These are phyloP conservation scores for Prietella phreatophila DNA, from an alignment of 2,113 vertebrate species.

Conservation along the genomic window DNA sequence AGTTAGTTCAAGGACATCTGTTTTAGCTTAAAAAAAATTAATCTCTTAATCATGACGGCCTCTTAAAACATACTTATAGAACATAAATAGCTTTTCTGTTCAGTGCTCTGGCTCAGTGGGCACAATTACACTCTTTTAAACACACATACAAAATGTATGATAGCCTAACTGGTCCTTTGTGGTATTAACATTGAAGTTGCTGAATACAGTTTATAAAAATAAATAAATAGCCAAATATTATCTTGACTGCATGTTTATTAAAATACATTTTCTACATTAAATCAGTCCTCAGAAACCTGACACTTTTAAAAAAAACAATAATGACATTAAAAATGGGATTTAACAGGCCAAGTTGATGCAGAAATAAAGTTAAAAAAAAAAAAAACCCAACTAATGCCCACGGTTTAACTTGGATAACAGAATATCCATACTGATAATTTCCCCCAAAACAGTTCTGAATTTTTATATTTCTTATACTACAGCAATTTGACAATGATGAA, in stretches of 20 bases:
- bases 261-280: not conserved
- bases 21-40: not conserved
- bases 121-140: not conserved
- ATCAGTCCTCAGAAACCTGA: not conserved
- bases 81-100: not conserved
- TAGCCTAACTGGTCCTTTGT: not conserved
- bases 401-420: not conserved
- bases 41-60: not conserved
- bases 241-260: not conserved
- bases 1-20: not conserved
- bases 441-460: not conserved
- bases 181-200: no score
- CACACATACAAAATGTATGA: not conserved
- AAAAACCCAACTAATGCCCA: no score
- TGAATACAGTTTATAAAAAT: no score
- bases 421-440: not conserved
- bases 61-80: not conserved
- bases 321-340: no score
- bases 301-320: not conserved
- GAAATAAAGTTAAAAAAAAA: not conserved
- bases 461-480: not conserved
- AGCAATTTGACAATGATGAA: not conserved
- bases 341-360: not conserved
- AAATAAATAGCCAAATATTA: no score
- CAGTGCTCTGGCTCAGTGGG: not conserved